These are phyloP conservation scores for Acanthosepion lycidas DNA, from an alignment of 2,888 invertebrate species.

Conservation along the genomic window DNA sequence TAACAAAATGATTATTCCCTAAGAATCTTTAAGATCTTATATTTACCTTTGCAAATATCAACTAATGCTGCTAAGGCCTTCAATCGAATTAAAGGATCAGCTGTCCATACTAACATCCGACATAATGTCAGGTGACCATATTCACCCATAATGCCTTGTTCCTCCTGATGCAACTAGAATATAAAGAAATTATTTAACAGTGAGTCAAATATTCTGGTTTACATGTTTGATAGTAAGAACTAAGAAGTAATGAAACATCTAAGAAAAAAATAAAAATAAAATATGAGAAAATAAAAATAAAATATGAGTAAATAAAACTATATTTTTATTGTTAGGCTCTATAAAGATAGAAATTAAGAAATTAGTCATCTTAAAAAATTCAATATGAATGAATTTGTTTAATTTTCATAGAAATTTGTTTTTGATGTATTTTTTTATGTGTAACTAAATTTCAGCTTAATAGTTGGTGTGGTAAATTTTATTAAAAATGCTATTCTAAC, in stretches of 20 bases:
- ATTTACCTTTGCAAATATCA: slow-evolving; percentile 83
- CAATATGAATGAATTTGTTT: neutral
- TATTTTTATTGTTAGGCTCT: neutral
- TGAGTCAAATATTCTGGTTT: neutral
- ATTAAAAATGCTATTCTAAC: slow-evolving; percentile 76
- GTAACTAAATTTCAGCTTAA: neutral
- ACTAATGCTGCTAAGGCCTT: slow-evolving; percentile 89
- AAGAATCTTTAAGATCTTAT: neutral
- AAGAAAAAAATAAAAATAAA: neutral
- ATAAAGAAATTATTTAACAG: neutral
- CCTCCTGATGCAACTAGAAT: slow-evolving; percentile 70
- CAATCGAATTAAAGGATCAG: slow-evolving; percentile 85
- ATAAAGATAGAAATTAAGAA: neutral
- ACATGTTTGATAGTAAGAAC: neutral
- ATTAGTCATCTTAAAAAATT: no score
- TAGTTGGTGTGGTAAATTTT: neutral
- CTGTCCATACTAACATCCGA: slow-evolving; percentile 86
- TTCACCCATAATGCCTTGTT: slow-evolving; percentile 63
- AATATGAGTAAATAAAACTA: no score
- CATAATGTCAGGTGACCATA: slow-evolving; percentile 79
- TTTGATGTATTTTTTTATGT: neutral
- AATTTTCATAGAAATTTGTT: neutral
- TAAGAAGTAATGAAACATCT: no score
- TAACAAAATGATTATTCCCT: neutral
- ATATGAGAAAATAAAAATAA: no score